Conservation (phyloP, 2,888 invertebrate species). For the Pollenia amentaria region DNA sequence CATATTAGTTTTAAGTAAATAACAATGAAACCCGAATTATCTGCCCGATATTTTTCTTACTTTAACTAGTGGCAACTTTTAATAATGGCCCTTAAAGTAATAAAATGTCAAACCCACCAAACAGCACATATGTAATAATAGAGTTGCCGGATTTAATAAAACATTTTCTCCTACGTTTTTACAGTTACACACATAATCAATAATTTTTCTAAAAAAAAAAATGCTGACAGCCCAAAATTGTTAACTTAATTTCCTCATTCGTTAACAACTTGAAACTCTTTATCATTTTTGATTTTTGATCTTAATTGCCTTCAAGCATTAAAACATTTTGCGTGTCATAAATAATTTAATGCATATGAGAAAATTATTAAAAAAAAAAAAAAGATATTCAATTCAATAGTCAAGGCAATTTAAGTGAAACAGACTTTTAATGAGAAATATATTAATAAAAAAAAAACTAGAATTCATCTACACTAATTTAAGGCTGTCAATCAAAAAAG, state of each 20-base stretch:
- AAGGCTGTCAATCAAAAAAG: conserved; percentile 59
- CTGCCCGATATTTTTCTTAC: too few relatives aligned
- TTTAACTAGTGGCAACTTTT: too few relatives aligned
- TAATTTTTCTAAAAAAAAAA: background rate
- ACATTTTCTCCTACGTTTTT: too few relatives aligned
- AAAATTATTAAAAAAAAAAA: conserved; percentile 34
- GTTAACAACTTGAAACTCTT: conserved; percentile 1
- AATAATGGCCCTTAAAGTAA: too few relatives aligned
- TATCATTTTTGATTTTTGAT: background rate
- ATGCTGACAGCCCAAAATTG: background rate
- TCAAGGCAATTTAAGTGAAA: conserved; percentile 17
- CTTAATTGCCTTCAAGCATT: background rate
- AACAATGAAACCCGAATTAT: too few relatives aligned
- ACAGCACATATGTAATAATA: too few relatives aligned
- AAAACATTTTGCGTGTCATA: conserved; percentile 22
- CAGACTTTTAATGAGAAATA: background rate
- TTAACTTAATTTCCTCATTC: background rate
- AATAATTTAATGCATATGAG: conserved; percentile 37
- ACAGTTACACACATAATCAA: background rate
- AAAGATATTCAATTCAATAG: background rate
- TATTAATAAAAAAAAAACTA: conserved; percentile 30
- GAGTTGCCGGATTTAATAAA: too few relatives aligned
- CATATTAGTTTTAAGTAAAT: too few relatives aligned
- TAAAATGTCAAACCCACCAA: too few relatives aligned
- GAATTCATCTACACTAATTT: conserved; percentile 54